A percentile compares a stretch with the other conserved stretches of the same genome.
phyloP scores from a whole-genome alignment of 2,113 vertebrate species.

The Mobula hypostoma region DNA sequence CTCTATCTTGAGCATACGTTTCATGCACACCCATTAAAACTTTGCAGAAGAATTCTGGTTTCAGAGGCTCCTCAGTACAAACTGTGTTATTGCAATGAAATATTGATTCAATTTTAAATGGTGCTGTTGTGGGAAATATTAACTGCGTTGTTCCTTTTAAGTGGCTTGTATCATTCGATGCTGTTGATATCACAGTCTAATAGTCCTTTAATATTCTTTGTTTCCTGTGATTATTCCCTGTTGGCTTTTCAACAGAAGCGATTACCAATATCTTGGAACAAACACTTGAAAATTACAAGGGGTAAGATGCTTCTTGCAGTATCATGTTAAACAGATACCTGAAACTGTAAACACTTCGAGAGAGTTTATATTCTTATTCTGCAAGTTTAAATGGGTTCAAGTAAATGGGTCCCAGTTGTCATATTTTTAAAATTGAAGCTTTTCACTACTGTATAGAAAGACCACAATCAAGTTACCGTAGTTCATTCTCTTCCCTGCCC shows the following conservation, averaged over 20 bases:
- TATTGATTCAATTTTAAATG: constrained; percentile 7
- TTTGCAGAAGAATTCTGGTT: background rate
- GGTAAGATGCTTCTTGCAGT: background rate
- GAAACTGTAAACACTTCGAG: background rate
- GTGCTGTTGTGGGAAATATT: background rate
- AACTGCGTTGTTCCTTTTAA: background rate
- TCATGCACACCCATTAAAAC: background rate
- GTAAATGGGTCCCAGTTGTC: background rate
- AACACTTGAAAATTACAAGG: background rate
- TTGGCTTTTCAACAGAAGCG: background rate
- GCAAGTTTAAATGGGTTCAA: background rate
- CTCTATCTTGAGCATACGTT: background rate
- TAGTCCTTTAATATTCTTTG: background rate
- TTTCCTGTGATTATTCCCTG: constrained; percentile 19
- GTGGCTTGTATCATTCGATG: background rate
- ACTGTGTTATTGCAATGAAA: background rate
- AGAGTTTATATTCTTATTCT: background rate
- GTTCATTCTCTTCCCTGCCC: background rate
- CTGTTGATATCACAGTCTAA: constrained; percentile 9
- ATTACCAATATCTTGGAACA: background rate
- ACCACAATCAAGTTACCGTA: background rate
- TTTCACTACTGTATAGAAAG: background rate
- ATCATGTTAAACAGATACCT: background rate
- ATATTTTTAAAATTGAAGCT: background rate
- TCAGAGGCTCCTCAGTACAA: background rate